A percentile compares a stretch with the other conserved stretches of the same genome.
Evolutionary conservation across 2,797 vertebrate genomes (phyloP).

Genomic region (Acestrorhynchus altus): DNA sequence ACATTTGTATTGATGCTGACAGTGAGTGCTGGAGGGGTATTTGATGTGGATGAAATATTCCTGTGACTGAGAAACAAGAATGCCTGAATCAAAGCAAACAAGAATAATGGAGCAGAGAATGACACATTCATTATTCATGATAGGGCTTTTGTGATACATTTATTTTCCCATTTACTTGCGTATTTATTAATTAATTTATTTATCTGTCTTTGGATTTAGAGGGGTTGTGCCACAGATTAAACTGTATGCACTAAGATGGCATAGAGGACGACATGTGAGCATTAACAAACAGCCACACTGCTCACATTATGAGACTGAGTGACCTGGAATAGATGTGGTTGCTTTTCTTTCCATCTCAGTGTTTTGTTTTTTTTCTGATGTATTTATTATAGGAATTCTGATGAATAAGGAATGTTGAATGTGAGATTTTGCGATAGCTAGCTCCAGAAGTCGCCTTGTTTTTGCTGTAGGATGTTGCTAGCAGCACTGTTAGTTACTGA

Average conservation of each 20-base stretch:
- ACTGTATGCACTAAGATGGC: slow-evolving; percentile 20
- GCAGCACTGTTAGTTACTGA: slow-evolving; percentile 47
- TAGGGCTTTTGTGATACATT: slow-evolving; percentile 65
- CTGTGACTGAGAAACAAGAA: slow-evolving; percentile 59
- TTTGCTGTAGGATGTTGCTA: slow-evolving; percentile 42
- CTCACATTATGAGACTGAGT: slow-evolving; percentile 30
- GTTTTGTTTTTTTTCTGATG: slow-evolving; percentile 14
- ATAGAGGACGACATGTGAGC: slow-evolving; percentile 25
- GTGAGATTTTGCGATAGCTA: slow-evolving; percentile 24
- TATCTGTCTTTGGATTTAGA: slow-evolving; percentile 59
- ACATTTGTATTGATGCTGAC: slow-evolving; percentile 65
- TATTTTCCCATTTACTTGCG: slow-evolving; percentile 62
- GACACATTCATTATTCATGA: slow-evolving; percentile 72
- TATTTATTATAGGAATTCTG: slow-evolving; percentile 7
- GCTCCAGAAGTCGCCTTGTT: slow-evolving; percentile 37
- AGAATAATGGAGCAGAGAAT: slow-evolving; percentile 69
- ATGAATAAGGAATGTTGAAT: slow-evolving; percentile 12
- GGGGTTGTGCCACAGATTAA: slow-evolving; percentile 37
- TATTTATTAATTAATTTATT: slow-evolving; percentile 54
- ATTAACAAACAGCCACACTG: slow-evolving; percentile 4
- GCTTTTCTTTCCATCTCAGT: slow-evolving; percentile 25
- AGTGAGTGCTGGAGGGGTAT: slow-evolving; percentile 65
- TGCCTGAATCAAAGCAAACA: slow-evolving; percentile 67
- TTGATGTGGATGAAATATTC: slow-evolving; percentile 64
- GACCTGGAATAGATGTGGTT: slow-evolving; percentile 34